Conservation (phyloP, 2,113 vertebrate genomes). For the Phoxinus phoxinus region DNA sequence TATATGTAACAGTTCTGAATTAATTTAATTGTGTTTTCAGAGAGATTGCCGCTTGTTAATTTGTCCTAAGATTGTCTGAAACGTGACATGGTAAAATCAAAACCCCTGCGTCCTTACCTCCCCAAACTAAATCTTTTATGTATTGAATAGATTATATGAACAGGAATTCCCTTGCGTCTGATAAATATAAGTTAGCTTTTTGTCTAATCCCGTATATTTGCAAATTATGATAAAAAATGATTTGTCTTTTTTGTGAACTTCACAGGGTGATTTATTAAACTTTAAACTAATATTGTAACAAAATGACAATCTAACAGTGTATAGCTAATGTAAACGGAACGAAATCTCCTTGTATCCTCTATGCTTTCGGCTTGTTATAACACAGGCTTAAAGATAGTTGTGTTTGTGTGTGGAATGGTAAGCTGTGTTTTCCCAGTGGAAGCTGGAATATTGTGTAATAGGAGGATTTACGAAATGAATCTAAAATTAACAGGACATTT, state of each 20-base stretch:
- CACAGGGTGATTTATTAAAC: slow-evolving; percentile 59
- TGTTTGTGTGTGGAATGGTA: slow-evolving; percentile 47
- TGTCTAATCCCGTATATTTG: slow-evolving; percentile 1
- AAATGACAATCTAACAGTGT: slow-evolving; percentile 76
- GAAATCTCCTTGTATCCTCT: slow-evolving; percentile 9
- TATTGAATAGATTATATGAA: slow-evolving; percentile 34
- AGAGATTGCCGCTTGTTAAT: slow-evolving; percentile 31
- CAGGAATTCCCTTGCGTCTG: slow-evolving; percentile 12
- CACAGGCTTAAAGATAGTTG: slow-evolving; percentile 1
- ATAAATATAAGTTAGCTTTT: not conserved
- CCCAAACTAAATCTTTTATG: slow-evolving; percentile 21
- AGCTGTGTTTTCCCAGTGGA: slow-evolving; percentile 6
- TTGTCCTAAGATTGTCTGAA: slow-evolving; percentile 11
- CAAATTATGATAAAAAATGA: too few relatives aligned
- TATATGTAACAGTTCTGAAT: slow-evolving; percentile 43
- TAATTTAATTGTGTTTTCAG: slow-evolving; percentile 25
- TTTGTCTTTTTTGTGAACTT: slow-evolving; percentile 42
- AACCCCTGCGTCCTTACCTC: slow-evolving; percentile 12
- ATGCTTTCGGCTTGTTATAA: slow-evolving; percentile 18
- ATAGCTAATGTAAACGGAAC: slow-evolving; percentile 30
- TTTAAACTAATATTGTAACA: slow-evolving; percentile 50
- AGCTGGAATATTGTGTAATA: slow-evolving; percentile 5
- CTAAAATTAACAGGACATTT: slow-evolving; percentile 21
- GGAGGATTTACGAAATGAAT: slow-evolving; percentile 15
- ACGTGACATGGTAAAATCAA: slow-evolving; percentile 22